Percentiles rank a stretch among this genome's conserved stretches.
Conservation (phyloP, 2,113 vertebrate species). For the Pomatorhinus ruficollis region DNA sequence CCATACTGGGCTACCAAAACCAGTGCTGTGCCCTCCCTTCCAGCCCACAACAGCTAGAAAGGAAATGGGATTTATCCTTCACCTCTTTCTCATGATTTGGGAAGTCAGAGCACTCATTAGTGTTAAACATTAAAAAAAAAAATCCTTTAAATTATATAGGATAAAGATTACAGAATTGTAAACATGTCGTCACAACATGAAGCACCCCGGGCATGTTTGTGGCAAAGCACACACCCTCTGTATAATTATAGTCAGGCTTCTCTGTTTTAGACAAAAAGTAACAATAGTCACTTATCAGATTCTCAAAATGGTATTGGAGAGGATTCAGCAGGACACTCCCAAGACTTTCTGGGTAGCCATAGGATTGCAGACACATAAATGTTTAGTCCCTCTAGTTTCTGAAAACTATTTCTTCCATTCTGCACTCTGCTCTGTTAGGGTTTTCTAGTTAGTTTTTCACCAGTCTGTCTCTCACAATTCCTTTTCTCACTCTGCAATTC, state of each 20-base stretch:
- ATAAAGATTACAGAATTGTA: neutral
- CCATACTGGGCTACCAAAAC: neutral
- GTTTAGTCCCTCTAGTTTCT: neutral
- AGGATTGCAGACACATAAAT: neutral
- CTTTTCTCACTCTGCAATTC: neutral
- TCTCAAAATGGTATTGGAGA: constrained; percentile 39
- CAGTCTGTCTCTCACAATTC: neutral
- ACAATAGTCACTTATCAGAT: constrained; percentile 43
- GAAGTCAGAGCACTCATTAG: neutral
- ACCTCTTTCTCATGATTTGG: neutral
- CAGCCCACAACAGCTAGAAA: neutral
- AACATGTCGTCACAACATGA: constrained; percentile 11
- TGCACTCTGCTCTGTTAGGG: neutral
- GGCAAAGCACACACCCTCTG: neutral
- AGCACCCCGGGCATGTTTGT: neutral
- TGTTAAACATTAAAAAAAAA: neutral
- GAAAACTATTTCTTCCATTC: neutral
- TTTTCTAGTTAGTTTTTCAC: neutral
- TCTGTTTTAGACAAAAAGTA: constrained; percentile 44
- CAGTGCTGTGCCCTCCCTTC: neutral
- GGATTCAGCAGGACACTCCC: constrained; percentile 33
- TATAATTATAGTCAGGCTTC: constrained; percentile 36
- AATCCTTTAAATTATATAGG: constrained; percentile 25
- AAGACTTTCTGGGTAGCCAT: neutral
- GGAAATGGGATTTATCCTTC: neutral